Conservation (phyloP, 2,113 vertebrate genomes). For the Chionis minor region DNA sequence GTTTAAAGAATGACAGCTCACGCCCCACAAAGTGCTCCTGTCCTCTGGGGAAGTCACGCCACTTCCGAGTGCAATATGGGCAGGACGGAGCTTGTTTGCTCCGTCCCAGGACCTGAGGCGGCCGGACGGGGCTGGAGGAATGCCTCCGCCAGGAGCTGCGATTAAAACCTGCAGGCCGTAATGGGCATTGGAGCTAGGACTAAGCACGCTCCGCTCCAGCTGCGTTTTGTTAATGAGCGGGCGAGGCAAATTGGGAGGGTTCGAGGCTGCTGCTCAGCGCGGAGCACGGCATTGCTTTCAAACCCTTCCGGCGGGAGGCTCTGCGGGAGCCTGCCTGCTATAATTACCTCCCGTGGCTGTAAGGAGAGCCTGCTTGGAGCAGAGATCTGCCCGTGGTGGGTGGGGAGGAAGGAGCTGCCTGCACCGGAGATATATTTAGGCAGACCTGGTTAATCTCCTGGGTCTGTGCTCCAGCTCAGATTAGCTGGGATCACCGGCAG, state of each 20-base stretch:
- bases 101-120: rapidly evolving
- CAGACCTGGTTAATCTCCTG: not conserved
- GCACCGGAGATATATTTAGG: not conserved
- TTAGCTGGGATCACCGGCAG: not conserved
- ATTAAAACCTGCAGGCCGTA: not conserved
- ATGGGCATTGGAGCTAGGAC: not conserved
- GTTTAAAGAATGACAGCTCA: not conserved
- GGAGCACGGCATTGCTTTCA: not conserved
- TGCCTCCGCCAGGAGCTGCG: not conserved
- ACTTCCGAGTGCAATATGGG: not conserved
- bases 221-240: not conserved
- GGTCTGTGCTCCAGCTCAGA: not conserved
- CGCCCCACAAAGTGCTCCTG: rapidly evolving
- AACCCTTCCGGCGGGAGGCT: not conserved
- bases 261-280: not conserved
- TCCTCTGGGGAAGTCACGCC: not conserved
- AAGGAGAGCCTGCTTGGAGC: not conserved
- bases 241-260: not conserved
- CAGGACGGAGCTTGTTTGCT: not conserved
- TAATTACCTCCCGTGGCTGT: not conserved
- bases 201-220: rapidly evolving
- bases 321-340: not conserved
- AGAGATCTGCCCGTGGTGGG: not conserved
- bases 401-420: not conserved
- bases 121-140: not conserved